phyloP scores from a whole-genome alignment of 2,888 invertebrate species.

The Pristionchus fissidentatus region DNA sequence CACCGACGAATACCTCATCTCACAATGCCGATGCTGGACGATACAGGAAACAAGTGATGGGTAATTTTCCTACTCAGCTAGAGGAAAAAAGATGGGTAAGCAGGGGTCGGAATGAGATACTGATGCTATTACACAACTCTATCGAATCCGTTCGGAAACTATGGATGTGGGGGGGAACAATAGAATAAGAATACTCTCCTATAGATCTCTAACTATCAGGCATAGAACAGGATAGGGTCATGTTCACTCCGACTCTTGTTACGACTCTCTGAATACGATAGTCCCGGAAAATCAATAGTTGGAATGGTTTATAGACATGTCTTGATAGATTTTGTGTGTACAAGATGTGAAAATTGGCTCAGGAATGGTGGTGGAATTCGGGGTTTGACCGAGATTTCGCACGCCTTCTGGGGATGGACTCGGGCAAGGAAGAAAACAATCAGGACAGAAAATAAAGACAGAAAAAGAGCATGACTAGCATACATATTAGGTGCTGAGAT shows the following conservation, averaged over 20 bases:
- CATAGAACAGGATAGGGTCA: constrained; percentile 27
- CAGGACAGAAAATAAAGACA: neutral
- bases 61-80: constrained; percentile 25
- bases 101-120: too few species aligned
- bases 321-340: constrained; percentile 32
- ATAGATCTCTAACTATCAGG: constrained; percentile 28
- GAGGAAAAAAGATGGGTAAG: constrained; percentile 25
- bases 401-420: neutral
- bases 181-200: constrained; percentile 30
- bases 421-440: neutral
- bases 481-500: neutral
- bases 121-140: constrained; percentile 1
- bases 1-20: neutral
- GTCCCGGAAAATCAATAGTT: constrained; percentile 2
- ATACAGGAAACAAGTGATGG: constrained; percentile 28
- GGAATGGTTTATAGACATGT: constrained; percentile 41
- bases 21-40: neutral
- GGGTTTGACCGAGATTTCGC: neutral
- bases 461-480: constrained; percentile 18
- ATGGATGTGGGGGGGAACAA: neutral
- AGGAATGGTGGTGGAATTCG: neutral
- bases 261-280: constrained; percentile 20
- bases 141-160: too few species aligned
- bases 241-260: neutral
- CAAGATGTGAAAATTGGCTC: constrained; percentile 42